These are phyloP conservation scores for Sus cebifrons DNA, from an alignment of 2,797 vertebrate species.

Conservation along the genomic window DNA sequence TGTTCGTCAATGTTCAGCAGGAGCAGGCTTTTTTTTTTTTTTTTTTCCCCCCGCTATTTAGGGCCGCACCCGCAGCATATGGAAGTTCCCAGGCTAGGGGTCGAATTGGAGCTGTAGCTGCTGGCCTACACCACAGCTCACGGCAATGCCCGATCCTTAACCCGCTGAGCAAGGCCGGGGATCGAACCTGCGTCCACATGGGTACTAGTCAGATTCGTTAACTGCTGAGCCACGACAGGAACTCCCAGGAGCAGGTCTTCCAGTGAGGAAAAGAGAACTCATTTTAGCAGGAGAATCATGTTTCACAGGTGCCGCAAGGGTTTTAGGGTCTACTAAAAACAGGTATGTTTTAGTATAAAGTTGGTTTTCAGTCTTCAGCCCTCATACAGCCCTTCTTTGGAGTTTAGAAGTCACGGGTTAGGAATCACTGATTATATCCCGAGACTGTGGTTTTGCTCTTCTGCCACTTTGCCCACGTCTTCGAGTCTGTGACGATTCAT, in stretches of 20 bases:
- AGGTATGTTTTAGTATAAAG: background rate
- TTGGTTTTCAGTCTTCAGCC: background rate
- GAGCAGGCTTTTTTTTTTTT: background rate
- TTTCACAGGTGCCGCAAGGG: background rate
- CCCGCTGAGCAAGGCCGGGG: too few species aligned
- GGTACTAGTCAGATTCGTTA: too few species aligned
- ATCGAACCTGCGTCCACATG: too few species aligned
- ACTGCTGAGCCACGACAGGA: too few species aligned
- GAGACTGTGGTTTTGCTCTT: background rate
- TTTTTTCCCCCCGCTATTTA: too few species aligned
- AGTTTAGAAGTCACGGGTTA: background rate
- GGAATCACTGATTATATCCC: background rate
- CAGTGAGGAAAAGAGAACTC: background rate
- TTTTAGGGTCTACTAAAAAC: slow-evolving; percentile 22
- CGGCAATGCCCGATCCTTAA: too few species aligned
- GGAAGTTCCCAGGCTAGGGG: too few species aligned
- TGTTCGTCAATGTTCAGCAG: background rate
- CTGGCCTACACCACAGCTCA: too few species aligned
- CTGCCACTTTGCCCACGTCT: background rate
- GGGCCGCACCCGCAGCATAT: too few species aligned
- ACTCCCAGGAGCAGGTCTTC: background rate
- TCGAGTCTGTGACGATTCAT: background rate
- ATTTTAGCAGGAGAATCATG: background rate
- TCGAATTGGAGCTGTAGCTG: too few species aligned
- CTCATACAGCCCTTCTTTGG: background rate